phyloP scores from a whole-genome alignment of 2,888 invertebrate genomes.

The Lamellibrachia columna region DNA sequence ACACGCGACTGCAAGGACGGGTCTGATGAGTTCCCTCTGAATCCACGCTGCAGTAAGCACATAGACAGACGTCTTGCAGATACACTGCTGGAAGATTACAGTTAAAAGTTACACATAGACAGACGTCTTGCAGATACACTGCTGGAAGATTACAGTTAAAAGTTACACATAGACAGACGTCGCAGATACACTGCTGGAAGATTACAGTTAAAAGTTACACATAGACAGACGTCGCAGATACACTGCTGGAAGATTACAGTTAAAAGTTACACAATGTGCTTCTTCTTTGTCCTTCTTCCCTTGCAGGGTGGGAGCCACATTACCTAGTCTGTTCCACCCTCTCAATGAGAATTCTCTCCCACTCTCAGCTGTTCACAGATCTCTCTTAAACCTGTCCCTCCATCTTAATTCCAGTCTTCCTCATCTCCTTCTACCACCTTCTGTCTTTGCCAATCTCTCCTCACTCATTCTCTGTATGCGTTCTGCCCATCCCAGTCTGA shows the following conservation, averaged over 20 bases:
- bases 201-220: neutral
- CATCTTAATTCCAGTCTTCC: no score
- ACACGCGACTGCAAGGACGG: slow-evolving; percentile 36
- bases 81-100: neutral
- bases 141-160: neutral
- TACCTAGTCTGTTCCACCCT: no score
- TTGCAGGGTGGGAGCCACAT: no score
- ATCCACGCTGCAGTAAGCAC: slow-evolving; percentile 22
- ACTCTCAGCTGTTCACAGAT: no score
- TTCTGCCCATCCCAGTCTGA: no score
- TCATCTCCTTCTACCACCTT: no score
- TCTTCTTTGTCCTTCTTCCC: no score
- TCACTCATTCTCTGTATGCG: no score
- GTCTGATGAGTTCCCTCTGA: slow-evolving; percentile 34
- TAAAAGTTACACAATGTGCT: no score
- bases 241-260: neutral
- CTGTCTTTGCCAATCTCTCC: no score
- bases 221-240: neutral
- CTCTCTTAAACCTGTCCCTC: no score
- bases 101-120: neutral
- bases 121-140: neutral
- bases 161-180: neutral
- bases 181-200: neutral
- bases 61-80: neutral
- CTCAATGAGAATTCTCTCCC: no score